phyloP scores from a whole-genome alignment of 2,888 invertebrate genomes.

The Alcis repandata region DNA sequence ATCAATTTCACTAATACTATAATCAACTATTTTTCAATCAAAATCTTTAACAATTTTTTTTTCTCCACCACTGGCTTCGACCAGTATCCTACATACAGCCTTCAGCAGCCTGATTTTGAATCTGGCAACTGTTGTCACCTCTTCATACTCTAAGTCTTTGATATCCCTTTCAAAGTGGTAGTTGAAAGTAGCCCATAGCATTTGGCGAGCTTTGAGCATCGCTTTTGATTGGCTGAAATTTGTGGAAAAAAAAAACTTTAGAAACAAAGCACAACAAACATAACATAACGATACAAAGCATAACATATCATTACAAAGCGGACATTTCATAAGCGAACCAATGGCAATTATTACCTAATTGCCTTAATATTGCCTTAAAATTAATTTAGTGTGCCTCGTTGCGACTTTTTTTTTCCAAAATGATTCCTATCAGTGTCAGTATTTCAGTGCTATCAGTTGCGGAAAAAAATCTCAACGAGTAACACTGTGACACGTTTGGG shows the following conservation, averaged over 20 bases:
- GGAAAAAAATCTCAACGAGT: too few relatives aligned
- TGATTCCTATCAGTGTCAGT: too few relatives aligned
- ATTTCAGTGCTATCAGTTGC: too few relatives aligned
- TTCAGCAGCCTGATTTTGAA: slow-evolving; percentile 71
- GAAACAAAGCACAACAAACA: too few relatives aligned
- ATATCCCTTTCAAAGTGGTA: slow-evolving; percentile 80
- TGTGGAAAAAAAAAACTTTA: slow-evolving; percentile 44
- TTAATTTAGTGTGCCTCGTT: too few relatives aligned
- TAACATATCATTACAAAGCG: background rate
- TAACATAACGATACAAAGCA: too few relatives aligned
- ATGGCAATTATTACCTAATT: too few relatives aligned
- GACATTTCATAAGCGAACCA: too few relatives aligned
- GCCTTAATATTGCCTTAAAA: too few relatives aligned
- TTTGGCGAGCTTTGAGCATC: slow-evolving; percentile 75
- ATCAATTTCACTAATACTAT: background rate
- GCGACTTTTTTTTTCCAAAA: too few relatives aligned
- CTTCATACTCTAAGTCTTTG: slow-evolving; percentile 59
- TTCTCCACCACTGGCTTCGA: slow-evolving; percentile 57
- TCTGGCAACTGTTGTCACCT: slow-evolving; percentile 54
- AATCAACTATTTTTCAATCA: slow-evolving; percentile 14
- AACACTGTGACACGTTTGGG: too few relatives aligned
- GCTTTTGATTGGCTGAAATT: slow-evolving; percentile 83
- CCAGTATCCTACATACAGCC: slow-evolving; percentile 66
- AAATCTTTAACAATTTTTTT: slow-evolving; percentile 10
- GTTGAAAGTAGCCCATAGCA: slow-evolving; percentile 79